Base-by-base conservation (phyloP, 2,113 vertebrate genomes). In the Vicugna pacos region DNA sequence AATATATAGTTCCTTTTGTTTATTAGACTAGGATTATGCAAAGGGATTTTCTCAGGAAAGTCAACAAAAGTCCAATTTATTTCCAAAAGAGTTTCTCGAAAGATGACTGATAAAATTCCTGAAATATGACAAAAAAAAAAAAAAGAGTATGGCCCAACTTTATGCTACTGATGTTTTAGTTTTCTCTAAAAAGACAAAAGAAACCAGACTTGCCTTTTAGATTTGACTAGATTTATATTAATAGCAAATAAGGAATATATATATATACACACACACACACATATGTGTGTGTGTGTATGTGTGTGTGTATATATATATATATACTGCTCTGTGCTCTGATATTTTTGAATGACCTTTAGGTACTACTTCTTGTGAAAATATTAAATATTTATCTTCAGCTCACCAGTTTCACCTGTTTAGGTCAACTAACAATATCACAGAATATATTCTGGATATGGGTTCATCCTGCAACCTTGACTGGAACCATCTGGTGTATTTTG, bases 311-410 rank as follows among this genome's bases (percentile, higher is more conserved):
- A 56, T 6, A 17, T 56, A 76, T 81, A 73, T 58, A 92, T 60
- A 88, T 73, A 52, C 19, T 60, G 2, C 24, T 93, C 32, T 91
- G 12, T 94, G 35, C 3, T 82, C 67, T 94, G 56, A 84, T 94
- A 56, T 92, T 72, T 91, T 87, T 91, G n/a, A 95, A 72, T 93
- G 46, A 84, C 28, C 32, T 97, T 97, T 96, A 77, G 85, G 38
- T 77, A 62, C 24, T 38, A 56, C 6, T 56, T 94, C 84, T 67
- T 96, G 8, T 86, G 60, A 65, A 75, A 93, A 58, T 94, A 48
- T 89, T 93, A 46, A 86, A n/a, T 83, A 96, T 89, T 94, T 95
- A 38, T 88, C 67, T 72, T 86, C 26, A 79, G 73, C 56, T 92
- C 64, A 92, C 58, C 35, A 28, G 50, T 75, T 94, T 97, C 58